Percentiles rank a stretch among this genome's conserved stretches.
These are phyloP conservation scores for Globicephala melas DNA, from an alignment of 2,113 vertebrate genomes.

Conservation along the genomic window DNA sequence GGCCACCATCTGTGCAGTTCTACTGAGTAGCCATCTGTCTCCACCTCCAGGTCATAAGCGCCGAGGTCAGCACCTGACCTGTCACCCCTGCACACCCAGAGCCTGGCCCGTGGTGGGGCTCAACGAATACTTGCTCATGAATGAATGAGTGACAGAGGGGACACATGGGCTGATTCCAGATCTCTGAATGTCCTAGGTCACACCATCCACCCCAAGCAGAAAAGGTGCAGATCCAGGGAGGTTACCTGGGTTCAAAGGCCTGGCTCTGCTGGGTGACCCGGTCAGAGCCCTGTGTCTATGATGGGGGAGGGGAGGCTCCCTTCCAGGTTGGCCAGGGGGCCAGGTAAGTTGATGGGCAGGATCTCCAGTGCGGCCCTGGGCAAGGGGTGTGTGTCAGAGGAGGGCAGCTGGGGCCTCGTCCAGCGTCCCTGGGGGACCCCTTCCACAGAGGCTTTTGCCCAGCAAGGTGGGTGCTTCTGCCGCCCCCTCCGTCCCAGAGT, in stretches of 20 bases:
- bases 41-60: neutral
- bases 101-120: accelerated
- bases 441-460: accelerated
- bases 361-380: neutral
- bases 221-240: neutral
- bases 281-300: too few species aligned
- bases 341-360: neutral
- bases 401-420: accelerated
- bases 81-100: neutral
- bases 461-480: accelerated
- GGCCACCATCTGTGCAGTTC: accelerated
- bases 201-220: accelerated
- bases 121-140: too few species aligned
- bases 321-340: neutral
- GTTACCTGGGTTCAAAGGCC: neutral
- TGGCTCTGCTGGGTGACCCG: accelerated
- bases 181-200: neutral
- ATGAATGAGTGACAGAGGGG: neutral
- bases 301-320: neutral
- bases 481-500: too few species aligned
- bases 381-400: neutral
- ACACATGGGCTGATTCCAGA: neutral
- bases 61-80: accelerated
- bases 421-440: accelerated
- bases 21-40: accelerated